Evolutionary conservation across 2,888 invertebrate genomes (phyloP), one percentile per base, ranked within the genome.

Genomic region (Trichopoda pennipes): DNA sequence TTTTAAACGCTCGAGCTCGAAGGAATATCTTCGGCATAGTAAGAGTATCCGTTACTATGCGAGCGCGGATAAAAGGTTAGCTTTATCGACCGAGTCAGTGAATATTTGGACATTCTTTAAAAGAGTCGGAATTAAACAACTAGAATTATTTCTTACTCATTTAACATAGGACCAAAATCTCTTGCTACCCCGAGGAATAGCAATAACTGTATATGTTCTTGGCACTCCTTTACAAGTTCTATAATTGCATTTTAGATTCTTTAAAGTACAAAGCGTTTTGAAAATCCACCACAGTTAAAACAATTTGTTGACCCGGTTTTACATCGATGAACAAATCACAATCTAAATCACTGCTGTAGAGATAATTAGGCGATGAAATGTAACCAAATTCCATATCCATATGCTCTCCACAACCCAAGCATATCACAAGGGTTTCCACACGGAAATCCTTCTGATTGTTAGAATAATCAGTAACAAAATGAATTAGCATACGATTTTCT

Each of bases 301-400:
- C 91, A n/a, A 98, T 92, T 87, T 94, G 93, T 69, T 93, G 93
- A 1, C 94, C 95, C 19, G 92, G 89, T n/a, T 93, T 92, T 0
- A 93, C 94, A 82, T 93, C 93, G 80, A 98, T 94, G 12, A 93
- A 88, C 98, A 97, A 98, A 85, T 95, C 93, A 88, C 98, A 98
- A 84, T 93, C 92, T 78, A 93, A 86, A 87, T 93, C 91, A 3
- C 89, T 73, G 3, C 93, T 92, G 86, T 94, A 94, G 3, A 94
- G 95, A 86, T 93, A 94, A 86, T 93, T 93, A 1, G 96, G 95
- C 12, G 96, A 93, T 1, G 91, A 91, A 10, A 86, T 85, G n/a
- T n/a, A n/a, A 0, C 93, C 94, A 3, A 42, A 84, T 0, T 91
- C 88, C 85, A 92, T 93, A 14, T 91, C 92, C 9, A 96, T 90